phyloP scores from a whole-genome alignment of 2,797 vertebrate species.

The Tadarida brasiliensis region DNA sequence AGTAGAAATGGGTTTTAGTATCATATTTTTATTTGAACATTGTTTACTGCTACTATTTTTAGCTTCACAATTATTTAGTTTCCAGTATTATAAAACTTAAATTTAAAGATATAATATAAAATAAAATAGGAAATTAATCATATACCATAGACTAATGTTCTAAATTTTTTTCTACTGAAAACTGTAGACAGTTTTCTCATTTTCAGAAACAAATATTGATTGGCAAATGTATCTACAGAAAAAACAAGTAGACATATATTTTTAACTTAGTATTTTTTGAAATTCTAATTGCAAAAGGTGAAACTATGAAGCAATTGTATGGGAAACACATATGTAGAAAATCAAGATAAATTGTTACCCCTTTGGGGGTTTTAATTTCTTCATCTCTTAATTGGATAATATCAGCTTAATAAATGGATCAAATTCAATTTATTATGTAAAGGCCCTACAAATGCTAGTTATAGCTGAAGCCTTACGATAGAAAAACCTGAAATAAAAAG shows the following conservation, averaged over 20 bases:
- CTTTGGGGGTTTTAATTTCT: not conserved
- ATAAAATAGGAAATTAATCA: not conserved
- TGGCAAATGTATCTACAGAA: not conserved
- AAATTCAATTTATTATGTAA: not conserved
- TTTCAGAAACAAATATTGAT: not conserved
- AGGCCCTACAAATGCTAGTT: not conserved
- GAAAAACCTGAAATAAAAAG: not conserved
- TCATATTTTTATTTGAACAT: not conserved
- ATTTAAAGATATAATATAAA: not conserved
- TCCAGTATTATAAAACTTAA: not conserved
- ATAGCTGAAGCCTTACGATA: not conserved
- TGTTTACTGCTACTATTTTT: not conserved
- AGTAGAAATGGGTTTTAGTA: not conserved
- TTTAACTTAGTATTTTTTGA: not conserved
- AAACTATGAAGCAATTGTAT: not conserved
- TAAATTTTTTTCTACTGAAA: not conserved
- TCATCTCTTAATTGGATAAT: not conserved
- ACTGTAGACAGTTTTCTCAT: not conserved
- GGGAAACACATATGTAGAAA: not conserved
- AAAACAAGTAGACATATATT: not conserved
- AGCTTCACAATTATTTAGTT: not conserved
- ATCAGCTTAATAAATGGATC: constrained; percentile 1
- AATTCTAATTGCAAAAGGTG: not conserved
- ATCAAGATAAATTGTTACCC: not conserved
- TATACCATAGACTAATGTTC: not conserved